phyloP scores from a whole-genome alignment of 1,140 invertebrate genomes.

The Zaprionus ghesquierei region DNA sequence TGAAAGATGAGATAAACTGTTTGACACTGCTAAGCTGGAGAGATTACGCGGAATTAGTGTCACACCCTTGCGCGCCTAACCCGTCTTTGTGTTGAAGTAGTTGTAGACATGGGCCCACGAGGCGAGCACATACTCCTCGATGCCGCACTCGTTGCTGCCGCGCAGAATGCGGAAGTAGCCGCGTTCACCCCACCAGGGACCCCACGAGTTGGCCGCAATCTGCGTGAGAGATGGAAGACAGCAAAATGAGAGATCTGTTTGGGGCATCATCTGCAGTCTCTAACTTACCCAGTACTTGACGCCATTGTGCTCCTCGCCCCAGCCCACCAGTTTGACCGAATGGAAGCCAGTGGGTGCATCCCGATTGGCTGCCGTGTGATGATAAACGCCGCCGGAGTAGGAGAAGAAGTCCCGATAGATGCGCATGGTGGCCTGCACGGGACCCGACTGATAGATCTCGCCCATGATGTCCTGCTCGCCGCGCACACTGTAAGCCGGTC shows the following conservation, averaged over 20 bases:
- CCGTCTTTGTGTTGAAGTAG: slow-evolving; percentile 59
- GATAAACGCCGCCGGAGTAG: slow-evolving; percentile 93
- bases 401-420: slow-evolving; percentile 96
- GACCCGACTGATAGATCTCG: slow-evolving; percentile 94
- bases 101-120: slow-evolving; percentile 87
- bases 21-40: slow-evolving; percentile 49
- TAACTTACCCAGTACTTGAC: slow-evolving; percentile 94
- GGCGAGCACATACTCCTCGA: slow-evolving; percentile 92
- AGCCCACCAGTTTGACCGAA: slow-evolving; percentile 95
- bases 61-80: slow-evolving; percentile 12
- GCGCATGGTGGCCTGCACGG: slow-evolving; percentile 96
- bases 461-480: slow-evolving; percentile 94
- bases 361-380: slow-evolving; percentile 85
- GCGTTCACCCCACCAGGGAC: slow-evolving; percentile 92
- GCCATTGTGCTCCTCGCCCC: slow-evolving; percentile 89
- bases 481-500: slow-evolving; percentile 91
- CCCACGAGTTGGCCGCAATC: slow-evolving; percentile 96
- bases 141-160: slow-evolving; percentile 92
- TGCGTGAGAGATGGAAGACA: slow-evolving; percentile 82
- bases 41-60: slow-evolving; percentile 51
- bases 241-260: not conserved
- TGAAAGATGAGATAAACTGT: slow-evolving; percentile 77
- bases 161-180: slow-evolving; percentile 92
- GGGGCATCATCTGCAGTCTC: not conserved
- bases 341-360: slow-evolving; percentile 88